Evolutionary conservation across 2,888 invertebrate species (phyloP), one percentile per base, ranked within the genome.

Genomic region (Salticus scenicus): DNA sequence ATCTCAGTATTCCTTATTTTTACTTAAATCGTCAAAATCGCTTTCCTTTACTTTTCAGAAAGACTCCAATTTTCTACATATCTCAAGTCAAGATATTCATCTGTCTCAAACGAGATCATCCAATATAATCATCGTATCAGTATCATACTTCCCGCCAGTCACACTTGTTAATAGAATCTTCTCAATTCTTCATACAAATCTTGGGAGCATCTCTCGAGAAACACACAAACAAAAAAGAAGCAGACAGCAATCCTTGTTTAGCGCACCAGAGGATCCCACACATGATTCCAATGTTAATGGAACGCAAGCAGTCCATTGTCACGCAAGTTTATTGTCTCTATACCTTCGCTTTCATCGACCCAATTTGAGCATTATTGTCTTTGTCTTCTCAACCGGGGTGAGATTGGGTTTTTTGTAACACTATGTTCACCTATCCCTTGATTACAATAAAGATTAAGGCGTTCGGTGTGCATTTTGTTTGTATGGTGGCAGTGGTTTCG

Each of bases 211-310:
- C 37, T 4, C 7, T 37, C 10, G 10, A 37, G 37, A 37, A 37
- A 37, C 37, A 37, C 37, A n/a, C n/a, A n/a, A 10, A 37, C 4
- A 37, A 37, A 37, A 37, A 37, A 37, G 37, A 7, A 47, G 47
- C 17, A 7, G 47, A 17, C 47, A 24, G 5, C 37, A 10, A 10
- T 4, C 57, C 57, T 57, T 57, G 24, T 57, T 57, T 57, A 57
- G 57, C 57, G 57, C 20, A 57, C 24, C 57, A 5, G 10, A 17
- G 17, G 7, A 17, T 47, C 42, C 42, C 42, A 47, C 42, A 57
- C 57, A 57, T 24, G 57, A 24, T 57, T 57, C 57, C 57, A 57
- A 57, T 57, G 57, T 57, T 57, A 57, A 57, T 57, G 57, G 57
- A 24, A 24, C 20, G 20, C 20, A 17, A 37, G 14, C 42, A 2